Conservation (phyloP, 2,113 vertebrate species). For the Empidonax alnorum region DNA sequence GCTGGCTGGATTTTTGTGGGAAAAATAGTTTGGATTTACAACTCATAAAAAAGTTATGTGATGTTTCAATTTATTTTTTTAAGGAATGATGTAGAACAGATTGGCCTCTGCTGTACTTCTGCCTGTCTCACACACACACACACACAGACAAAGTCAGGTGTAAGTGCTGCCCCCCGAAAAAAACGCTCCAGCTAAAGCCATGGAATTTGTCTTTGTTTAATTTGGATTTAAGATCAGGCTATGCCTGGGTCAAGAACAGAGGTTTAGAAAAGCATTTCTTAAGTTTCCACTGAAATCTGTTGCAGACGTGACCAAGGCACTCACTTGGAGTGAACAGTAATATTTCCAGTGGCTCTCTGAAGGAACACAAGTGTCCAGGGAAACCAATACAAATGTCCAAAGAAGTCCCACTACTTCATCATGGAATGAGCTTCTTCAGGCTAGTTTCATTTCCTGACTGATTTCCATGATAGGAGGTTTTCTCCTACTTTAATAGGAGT, state of each 20-base stretch:
- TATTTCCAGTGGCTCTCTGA: not conserved
- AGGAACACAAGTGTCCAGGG: not conserved
- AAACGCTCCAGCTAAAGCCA: not conserved
- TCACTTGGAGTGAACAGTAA: not conserved
- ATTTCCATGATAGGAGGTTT: not conserved
- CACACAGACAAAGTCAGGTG: not conserved
- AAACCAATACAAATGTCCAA: not conserved
- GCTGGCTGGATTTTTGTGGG: not conserved
- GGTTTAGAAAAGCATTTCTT: not conserved
- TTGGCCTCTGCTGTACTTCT: not conserved
- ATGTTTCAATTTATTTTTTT: not conserved
- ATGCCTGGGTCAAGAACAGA: not conserved
- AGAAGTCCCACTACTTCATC: not conserved
- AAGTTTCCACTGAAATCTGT: not conserved
- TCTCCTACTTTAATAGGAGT: not conserved
- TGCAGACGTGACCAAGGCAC: not conserved
- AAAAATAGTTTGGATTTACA: not conserved
- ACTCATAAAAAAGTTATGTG: not conserved
- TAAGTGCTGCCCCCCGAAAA: not conserved
- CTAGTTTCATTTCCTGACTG: not conserved
- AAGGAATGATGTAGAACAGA: not conserved
- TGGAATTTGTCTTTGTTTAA: not conserved
- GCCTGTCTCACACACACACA: not conserved
- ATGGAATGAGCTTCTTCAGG: not conserved
- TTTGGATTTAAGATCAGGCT: not conserved